These are phyloP conservation scores for Corythaeola cristata DNA, from an alignment of 2,113 vertebrate genomes.

Conservation along the genomic window DNA sequence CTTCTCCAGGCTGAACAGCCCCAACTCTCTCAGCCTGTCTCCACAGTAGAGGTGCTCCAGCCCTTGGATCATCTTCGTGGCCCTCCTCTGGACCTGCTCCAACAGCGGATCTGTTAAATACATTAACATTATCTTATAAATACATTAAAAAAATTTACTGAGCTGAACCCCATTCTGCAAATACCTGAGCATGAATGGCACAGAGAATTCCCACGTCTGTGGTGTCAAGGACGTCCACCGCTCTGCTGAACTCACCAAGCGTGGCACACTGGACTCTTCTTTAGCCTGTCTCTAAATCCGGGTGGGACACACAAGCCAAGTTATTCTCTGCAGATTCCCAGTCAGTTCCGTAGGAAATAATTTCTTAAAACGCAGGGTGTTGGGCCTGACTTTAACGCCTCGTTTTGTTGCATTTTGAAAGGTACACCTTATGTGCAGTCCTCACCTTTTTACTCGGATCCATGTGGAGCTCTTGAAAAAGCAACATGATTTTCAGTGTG, in stretches of 20 bases:
- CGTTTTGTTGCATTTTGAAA: not conserved
- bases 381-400: not conserved
- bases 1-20: too few relatives aligned
- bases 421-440: not conserved
- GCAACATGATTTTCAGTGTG: not conserved
- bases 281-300: not conserved
- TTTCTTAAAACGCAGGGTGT: not conserved
- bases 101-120: too few relatives aligned
- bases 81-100: too few relatives aligned
- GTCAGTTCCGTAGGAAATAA: not conserved
- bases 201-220: not conserved
- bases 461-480: not conserved
- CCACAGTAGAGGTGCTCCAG: too few relatives aligned
- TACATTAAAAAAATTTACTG: not conserved
- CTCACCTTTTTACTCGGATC: not conserved
- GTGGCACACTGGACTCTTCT: not conserved
- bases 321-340: not conserved
- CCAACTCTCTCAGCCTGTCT: too few relatives aligned
- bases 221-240: not conserved
- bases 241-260: not conserved
- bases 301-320: not conserved
- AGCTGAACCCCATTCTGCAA: not conserved
- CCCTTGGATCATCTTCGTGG: too few relatives aligned
- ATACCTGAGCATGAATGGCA: not conserved
- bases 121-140: not conserved